Conservation (phyloP, 1,140 invertebrate species). For the Calliopsis andreniformis region DNA sequence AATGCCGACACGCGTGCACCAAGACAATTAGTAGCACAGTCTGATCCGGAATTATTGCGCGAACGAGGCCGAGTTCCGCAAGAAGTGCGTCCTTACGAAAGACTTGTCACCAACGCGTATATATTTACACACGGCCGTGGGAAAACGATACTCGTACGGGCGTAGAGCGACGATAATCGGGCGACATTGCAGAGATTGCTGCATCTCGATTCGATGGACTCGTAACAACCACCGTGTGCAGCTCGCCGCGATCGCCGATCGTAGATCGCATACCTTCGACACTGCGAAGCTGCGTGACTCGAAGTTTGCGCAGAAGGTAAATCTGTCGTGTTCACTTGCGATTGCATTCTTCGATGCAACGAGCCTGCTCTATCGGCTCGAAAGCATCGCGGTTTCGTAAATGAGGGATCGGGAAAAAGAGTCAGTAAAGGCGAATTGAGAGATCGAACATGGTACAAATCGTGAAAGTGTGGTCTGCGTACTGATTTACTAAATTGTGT, state of each 20-base stretch:
- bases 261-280: slow-evolving; percentile 2
- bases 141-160: slow-evolving; percentile 42
- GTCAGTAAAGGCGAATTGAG: not conserved
- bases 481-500: not conserved
- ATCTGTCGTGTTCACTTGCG: slow-evolving; percentile 27
- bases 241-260: slow-evolving; percentile 19
- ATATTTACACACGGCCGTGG: slow-evolving; percentile 51
- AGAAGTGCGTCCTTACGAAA: slow-evolving; percentile 53
- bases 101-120: slow-evolving; percentile 35
- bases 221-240: slow-evolving; percentile 22
- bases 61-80: slow-evolving; percentile 9
- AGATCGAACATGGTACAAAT: not conserved
- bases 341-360: not conserved
- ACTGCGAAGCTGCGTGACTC: not conserved
- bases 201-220: slow-evolving; percentile 52
- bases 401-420: not conserved
- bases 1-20: not conserved
- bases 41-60: slow-evolving; percentile 38
- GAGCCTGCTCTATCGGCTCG: not conserved
- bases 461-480: not conserved
- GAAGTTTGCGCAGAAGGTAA: slow-evolving; percentile 15
- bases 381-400: not conserved
- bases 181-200: slow-evolving; percentile 54
- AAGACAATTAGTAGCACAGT: not conserved
- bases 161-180: slow-evolving; percentile 52